Evolutionary conservation across 2,888 invertebrate species (phyloP).

Genomic region (Drosophila tanythrix): DNA sequence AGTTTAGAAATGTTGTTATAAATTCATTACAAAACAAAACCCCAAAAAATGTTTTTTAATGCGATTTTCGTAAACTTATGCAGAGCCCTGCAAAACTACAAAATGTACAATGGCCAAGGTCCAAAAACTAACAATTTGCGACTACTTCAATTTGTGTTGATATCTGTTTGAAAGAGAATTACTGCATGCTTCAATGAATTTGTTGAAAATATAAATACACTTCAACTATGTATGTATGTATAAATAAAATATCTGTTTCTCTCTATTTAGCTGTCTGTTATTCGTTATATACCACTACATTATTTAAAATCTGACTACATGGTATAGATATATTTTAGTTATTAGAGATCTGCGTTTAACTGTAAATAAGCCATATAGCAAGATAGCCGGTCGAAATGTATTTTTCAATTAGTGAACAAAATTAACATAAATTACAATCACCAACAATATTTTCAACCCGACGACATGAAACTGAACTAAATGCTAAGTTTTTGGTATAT

Average conservation of each 20-base stretch:
- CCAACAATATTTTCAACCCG: conserved; percentile 53
- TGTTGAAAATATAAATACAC: background rate
- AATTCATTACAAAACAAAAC: conserved; percentile 67
- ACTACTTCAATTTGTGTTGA: conserved; percentile 27
- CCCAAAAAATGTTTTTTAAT: conserved; percentile 62
- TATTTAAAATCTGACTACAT: background rate
- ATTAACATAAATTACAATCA: conserved; percentile 64
- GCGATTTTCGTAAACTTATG: conserved; percentile 65
- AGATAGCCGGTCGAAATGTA: conserved; percentile 23
- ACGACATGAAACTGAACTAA: conserved; percentile 55
- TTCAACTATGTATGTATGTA: background rate
- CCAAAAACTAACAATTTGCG: conserved; percentile 36
- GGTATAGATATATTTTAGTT: background rate
- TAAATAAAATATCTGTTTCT: background rate
- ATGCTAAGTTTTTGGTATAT: conserved; percentile 35
- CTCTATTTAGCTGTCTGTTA: background rate
- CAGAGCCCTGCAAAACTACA: conserved; percentile 55
- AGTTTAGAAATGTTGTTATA: conserved; percentile 72
- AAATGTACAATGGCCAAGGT: conserved; percentile 57
- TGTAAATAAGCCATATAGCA: background rate
- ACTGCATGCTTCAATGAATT: background rate
- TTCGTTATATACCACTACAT: background rate
- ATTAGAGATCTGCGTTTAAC: background rate
- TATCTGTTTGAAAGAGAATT: conserved; percentile 1
- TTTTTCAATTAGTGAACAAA: conserved; percentile 57